Evolutionary conservation across 2,888 invertebrate species (phyloP).

Genomic region (Clanis bilineata): DNA sequence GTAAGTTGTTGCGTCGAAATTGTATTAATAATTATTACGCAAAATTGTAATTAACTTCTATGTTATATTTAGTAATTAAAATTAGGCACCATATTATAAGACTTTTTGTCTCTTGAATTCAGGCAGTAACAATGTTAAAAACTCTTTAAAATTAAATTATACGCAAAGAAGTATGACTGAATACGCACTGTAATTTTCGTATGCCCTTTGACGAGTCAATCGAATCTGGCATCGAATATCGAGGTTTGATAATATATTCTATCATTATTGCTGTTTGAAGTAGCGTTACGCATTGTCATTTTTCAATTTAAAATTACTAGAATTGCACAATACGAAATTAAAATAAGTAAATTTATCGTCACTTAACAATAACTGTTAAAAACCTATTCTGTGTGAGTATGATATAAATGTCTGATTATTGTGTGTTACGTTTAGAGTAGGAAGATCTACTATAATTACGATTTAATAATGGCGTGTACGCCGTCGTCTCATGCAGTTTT

Average conservation of each 20-base stretch:
- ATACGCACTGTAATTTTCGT: not conserved
- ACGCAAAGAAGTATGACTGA: not conserved
- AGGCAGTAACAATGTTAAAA: conserved; percentile 9
- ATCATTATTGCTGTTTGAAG: conserved; percentile 35
- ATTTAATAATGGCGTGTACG: not conserved
- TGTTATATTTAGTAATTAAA: conserved; percentile 49
- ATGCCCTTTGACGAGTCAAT: not conserved
- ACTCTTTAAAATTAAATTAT: not conserved
- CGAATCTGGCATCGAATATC: not conserved
- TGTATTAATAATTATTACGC: conserved; percentile 27
- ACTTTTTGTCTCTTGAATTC: not conserved
- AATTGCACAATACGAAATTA: conserved; percentile 43
- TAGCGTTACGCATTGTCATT: conserved; percentile 35
- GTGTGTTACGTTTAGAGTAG: conserved; percentile 33
- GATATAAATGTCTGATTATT: conserved; percentile 34
- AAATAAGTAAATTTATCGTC: conserved; percentile 26
- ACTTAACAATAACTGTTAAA: conserved; percentile 36
- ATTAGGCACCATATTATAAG: conserved; percentile 47
- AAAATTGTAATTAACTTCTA: conserved; percentile 40
- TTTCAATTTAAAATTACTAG: conserved; percentile 39
- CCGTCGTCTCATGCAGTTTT: not conserved
- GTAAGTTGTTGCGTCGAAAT: conserved; percentile 27
- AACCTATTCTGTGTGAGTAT: conserved; percentile 38
- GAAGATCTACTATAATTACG: conserved; percentile 1
- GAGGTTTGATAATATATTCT: conserved; percentile 11